Percentiles rank a stretch among this genome's conserved stretches.
phyloP scores from a whole-genome alignment of 2,888 invertebrate species.

The Marasmarcha lunaedactyla region DNA sequence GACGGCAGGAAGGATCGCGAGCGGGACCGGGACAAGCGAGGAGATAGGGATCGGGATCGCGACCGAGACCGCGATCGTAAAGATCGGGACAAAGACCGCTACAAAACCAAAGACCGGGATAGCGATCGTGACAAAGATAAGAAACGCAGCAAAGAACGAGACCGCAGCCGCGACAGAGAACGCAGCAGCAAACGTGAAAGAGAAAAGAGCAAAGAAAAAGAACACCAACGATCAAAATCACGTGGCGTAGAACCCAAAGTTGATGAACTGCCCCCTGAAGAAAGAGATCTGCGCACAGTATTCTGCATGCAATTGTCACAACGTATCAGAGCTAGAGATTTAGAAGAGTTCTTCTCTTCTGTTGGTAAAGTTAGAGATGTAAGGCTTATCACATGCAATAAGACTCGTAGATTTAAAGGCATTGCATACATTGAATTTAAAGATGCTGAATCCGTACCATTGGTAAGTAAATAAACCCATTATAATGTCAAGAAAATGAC shows the following conservation, averaged over 20 bases:
- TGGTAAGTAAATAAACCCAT: constrained; percentile 73
- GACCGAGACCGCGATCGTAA: constrained; percentile 34
- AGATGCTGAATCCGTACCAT: constrained; percentile 96
- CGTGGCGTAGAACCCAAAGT: constrained; percentile 71
- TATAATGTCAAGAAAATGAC: too few species aligned
- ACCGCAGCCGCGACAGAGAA: constrained; percentile 33
- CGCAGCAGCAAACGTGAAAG: constrained; percentile 42
- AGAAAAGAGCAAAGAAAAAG: constrained; percentile 40
- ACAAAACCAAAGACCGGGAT: constrained; percentile 39
- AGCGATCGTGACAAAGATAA: constrained; percentile 27
- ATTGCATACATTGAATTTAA: constrained; percentile 99
- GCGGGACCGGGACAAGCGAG: constrained; percentile 50
- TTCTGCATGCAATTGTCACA: constrained; percentile 99
- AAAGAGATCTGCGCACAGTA: constrained; percentile 97
- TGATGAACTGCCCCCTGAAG: constrained; percentile 90
- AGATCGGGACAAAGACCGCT: constrained; percentile 27
- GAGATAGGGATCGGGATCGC: constrained; percentile 21
- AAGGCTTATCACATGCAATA: constrained; percentile 97
- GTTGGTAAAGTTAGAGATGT: constrained; percentile 99
- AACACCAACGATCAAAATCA: constrained; percentile 49
- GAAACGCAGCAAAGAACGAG: constrained; percentile 37
- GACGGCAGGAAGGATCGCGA: constrained; percentile 30
- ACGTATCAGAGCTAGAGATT: constrained; percentile 90
- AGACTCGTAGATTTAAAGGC: constrained; percentile 98
- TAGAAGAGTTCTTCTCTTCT: constrained; percentile 98